phyloP scores from a whole-genome alignment of 1,140 invertebrate genomes.

The Scaptomyza montana region DNA sequence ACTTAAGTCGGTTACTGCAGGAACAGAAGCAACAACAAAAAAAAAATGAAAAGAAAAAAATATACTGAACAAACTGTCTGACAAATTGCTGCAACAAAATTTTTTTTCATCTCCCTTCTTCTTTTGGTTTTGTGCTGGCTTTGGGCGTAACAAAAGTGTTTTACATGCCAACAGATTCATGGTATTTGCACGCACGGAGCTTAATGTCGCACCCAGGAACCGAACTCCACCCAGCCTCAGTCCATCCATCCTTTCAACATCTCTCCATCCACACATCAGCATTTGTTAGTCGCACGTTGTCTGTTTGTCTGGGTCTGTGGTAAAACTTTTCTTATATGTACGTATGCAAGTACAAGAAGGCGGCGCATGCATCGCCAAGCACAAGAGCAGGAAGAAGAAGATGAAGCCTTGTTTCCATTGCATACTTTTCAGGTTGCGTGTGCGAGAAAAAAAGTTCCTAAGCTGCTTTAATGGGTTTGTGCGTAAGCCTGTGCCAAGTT shows the following conservation, averaged over 20 bases:
- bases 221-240: constrained; percentile 2
- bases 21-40: neutral
- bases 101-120: constrained; percentile 47
- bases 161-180: constrained; percentile 81
- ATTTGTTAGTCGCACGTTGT: constrained; percentile 75
- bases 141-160: constrained; percentile 80
- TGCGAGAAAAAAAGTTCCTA: constrained; percentile 64
- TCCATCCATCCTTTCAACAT: constrained; percentile 4
- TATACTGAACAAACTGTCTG: constrained; percentile 77
- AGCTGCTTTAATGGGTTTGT: constrained; percentile 80
- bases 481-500: constrained; percentile 72
- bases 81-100: constrained; percentile 78
- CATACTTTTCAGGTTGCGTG: constrained; percentile 77
- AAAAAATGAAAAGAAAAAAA: constrained; percentile 36
- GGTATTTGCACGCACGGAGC: constrained; percentile 80
- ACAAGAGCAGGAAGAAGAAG: neutral
- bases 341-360: constrained; percentile 46
- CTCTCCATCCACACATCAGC: constrained; percentile 41
- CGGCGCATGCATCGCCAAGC: neutral
- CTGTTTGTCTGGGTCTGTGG: constrained; percentile 78
- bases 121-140: constrained; percentile 54
- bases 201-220: constrained; percentile 70
- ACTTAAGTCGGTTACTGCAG: constrained; percentile 62
- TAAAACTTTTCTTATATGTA: constrained; percentile 78
- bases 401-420: constrained; percentile 51